Evolutionary conservation across 2,797 vertebrate species (phyloP).

Genomic region (Philypnodon macrostomus): DNA sequence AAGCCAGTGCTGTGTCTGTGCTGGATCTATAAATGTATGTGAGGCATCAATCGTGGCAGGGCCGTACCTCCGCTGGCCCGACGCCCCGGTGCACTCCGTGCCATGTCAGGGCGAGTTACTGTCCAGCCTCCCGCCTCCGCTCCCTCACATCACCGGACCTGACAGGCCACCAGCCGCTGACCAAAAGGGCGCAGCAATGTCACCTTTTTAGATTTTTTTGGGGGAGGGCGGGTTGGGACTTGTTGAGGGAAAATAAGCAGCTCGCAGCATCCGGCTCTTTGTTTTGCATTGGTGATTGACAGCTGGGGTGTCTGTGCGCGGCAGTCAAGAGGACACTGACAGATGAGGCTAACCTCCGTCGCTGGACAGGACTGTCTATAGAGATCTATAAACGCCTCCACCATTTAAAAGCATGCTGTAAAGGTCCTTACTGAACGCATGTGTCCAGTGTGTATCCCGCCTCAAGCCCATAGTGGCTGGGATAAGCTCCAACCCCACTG

Average conservation of each 20-base stretch:
- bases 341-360: slow-evolving; percentile 38
- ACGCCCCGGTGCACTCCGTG: slow-evolving; percentile 89
- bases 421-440: no score
- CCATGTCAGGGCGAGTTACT: slow-evolving; percentile 96
- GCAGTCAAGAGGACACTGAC: slow-evolving; percentile 48
- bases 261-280: slow-evolving; percentile 62
- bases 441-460: no score
- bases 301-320: slow-evolving; percentile 49
- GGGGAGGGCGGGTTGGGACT: slow-evolving; percentile 48
- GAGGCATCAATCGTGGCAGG: slow-evolving; percentile 97
- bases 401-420: no score
- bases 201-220: slow-evolving; percentile 84
- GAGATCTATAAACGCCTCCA: no score
- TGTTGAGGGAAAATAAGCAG: slow-evolving; percentile 66
- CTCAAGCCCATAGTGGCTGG: no score
- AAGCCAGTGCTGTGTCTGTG: slow-evolving; percentile 22
- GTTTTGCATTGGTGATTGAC: slow-evolving; percentile 75
- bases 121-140: slow-evolving; percentile 86
- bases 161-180: slow-evolving; percentile 89
- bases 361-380: background rate
- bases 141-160: slow-evolving; percentile 87
- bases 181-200: slow-evolving; percentile 88
- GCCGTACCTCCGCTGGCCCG: slow-evolving; percentile 84
- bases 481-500: no score
- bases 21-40: slow-evolving; percentile 89